These are phyloP conservation scores for Rhabdornis inornatus DNA, from an alignment of 2,113 vertebrate genomes.

Conservation along the genomic window DNA sequence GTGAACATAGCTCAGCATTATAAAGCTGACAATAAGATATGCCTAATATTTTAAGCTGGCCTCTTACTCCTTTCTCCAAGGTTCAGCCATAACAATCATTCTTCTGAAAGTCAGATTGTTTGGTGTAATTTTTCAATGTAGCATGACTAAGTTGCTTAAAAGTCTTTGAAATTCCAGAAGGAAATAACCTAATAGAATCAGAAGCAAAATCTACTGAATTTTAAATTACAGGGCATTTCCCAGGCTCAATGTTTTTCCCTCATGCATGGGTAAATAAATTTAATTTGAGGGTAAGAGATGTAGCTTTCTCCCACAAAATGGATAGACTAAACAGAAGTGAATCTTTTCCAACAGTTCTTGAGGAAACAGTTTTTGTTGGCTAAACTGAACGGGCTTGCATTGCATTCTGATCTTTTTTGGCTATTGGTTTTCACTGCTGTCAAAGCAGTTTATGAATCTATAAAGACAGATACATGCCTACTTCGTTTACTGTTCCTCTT, in stretches of 20 bases:
- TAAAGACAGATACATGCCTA: neutral
- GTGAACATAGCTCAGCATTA: neutral
- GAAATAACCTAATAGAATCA: neutral
- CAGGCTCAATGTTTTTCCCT: neutral
- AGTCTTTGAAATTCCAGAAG: slow-evolving; percentile 14
- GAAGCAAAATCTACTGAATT: neutral
- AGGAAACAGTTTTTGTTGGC: neutral
- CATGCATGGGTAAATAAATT: neutral
- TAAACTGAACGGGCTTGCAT: neutral
- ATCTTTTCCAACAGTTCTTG: neutral
- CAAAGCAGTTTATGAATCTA: neutral
- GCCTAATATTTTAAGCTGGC: neutral
- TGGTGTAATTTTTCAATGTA: neutral
- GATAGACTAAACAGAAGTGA: neutral
- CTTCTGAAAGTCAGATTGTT: slow-evolving; percentile 2
- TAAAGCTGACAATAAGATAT: neutral
- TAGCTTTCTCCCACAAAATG: neutral
- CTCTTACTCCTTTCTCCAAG: neutral
- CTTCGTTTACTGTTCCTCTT: neutral
- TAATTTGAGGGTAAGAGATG: neutral
- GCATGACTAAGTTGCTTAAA: neutral
- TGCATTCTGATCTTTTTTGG: neutral
- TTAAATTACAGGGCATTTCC: neutral
- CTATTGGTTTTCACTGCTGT: neutral
- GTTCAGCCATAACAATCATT: neutral